phyloP scores from a whole-genome alignment of 2,888 invertebrate genomes.

The Xestoiulus laeticollis region DNA sequence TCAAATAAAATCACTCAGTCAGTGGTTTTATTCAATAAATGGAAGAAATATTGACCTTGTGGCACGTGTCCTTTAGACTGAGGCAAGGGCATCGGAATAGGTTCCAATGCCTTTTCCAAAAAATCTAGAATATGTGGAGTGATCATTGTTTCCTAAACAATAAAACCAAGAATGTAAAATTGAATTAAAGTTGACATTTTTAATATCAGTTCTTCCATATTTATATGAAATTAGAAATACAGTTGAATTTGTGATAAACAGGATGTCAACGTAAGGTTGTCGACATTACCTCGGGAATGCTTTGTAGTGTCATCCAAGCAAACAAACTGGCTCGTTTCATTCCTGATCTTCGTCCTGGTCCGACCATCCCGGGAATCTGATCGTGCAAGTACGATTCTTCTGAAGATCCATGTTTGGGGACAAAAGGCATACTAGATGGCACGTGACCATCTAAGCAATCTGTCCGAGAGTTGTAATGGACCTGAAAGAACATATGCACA shows the following conservation, averaged over 20 bases:
- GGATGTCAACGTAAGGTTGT: too few species aligned
- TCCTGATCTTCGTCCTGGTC: conserved; percentile 60
- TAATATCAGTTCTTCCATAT: too few species aligned
- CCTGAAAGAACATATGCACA: conserved; percentile 67
- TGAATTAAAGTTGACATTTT: not conserved
- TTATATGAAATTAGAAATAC: not conserved
- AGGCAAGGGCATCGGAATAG: conserved; percentile 75
- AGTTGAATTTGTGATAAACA: too few species aligned
- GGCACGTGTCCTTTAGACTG: conserved; percentile 54
- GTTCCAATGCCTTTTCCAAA: conserved; percentile 95
- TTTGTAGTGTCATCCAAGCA: conserved; percentile 95
- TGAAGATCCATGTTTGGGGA: not conserved
- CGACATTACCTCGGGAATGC: conserved; percentile 84
- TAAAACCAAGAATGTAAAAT: not conserved
- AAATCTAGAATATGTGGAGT: conserved; percentile 97
- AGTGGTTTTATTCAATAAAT: not conserved
- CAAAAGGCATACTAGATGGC: conserved; percentile 57
- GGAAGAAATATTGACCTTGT: not conserved
- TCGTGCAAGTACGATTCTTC: conserved; percentile 1
- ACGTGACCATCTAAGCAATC: conserved; percentile 70
- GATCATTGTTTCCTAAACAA: conserved; percentile 84
- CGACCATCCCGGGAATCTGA: not conserved
- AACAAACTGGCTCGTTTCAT: conserved; percentile 89
- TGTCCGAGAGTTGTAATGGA: conserved; percentile 83
- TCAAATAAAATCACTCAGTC: too few species aligned